Evolutionary conservation across 2,113 vertebrate genomes (phyloP), one percentile per base, ranked within the genome.

Genomic region (Tyrannus savana): DNA sequence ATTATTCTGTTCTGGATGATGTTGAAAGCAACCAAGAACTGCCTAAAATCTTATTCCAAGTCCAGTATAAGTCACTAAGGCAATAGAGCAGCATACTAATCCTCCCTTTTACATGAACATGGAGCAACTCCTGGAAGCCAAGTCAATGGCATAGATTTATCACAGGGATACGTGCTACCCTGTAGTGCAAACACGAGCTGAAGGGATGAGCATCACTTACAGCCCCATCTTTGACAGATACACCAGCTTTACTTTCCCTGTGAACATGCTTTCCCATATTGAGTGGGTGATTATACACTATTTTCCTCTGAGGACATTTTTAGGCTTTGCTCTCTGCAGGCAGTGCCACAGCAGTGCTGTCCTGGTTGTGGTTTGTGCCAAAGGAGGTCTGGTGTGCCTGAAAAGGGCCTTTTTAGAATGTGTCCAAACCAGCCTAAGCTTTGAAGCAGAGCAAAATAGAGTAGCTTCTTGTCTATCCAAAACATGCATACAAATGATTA

Each of bases 61-160:
- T 77, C 84, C 63, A 89, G 63, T 81, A 83, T 85, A 97, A 98
- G 97, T 95, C 90, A 90, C 90, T 94, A 75, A 96, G 96, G 96
- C 91, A 95, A 91, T 39, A 96, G 92, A 96, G 91, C 90, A 93
- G 92, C 21, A 7, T 84, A 91, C 84, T 97, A 97, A 97, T 97
- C 92, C 82, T 96, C 83, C 72, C 78, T 96, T 97, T 77, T 55
- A 28, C 78, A 88, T 78, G 90, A 96, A 85, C 73, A 79, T 12
- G 41, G 81, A 95, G 78, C 84, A 90, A 83, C 87, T 96, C 81
- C 75, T 95, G 95, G 95, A 96, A 97, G 90, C 62, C 95, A 97
- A 98, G 95, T 90, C 96, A 93, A 63, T 93, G 56, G 67, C 87
- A 92, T 13, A 96, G 95, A 93, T 96, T 97, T 96, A 94, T 81